phyloP scores from a whole-genome alignment of 2,797 vertebrate species.

The Austrolebias charrua region DNA sequence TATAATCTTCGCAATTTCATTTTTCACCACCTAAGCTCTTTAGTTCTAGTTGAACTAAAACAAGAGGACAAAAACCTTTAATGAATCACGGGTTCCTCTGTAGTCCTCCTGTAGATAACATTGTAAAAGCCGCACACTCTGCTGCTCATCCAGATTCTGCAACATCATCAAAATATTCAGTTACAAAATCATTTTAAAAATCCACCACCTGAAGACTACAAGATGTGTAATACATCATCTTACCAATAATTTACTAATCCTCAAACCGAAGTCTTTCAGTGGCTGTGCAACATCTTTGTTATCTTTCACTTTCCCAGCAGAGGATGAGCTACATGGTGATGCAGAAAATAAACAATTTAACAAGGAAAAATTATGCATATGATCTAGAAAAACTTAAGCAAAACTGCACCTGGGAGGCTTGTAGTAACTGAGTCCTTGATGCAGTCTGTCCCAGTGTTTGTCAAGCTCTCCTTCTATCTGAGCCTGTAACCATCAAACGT shows the following conservation, averaged over 20 bases:
- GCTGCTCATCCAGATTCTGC: constrained; percentile 92
- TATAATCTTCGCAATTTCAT: neutral
- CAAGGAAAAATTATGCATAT: neutral
- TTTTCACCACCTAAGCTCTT: neutral
- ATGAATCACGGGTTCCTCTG: constrained; percentile 89
- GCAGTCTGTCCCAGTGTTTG: constrained; percentile 87
- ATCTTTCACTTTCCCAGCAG: constrained; percentile 90
- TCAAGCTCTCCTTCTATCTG: constrained; percentile 93
- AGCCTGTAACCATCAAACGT: constrained; percentile 72
- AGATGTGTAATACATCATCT: constrained; percentile 42
- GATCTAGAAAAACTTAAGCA: neutral
- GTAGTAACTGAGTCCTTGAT: constrained; percentile 92
- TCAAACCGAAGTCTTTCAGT: constrained; percentile 90
- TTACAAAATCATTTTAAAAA: too few relatives aligned
- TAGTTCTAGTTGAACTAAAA: neutral
- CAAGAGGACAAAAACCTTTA: constrained; percentile 81
- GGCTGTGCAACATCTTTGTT: constrained; percentile 88
- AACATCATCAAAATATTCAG: constrained; percentile 18
- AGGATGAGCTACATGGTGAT: constrained; percentile 75
- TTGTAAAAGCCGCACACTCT: constrained; percentile 92
- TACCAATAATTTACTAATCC: constrained; percentile 96
- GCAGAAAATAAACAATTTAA: neutral
- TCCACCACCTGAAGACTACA: neutral
- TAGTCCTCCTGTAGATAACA: constrained; percentile 96
- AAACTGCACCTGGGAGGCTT: constrained; percentile 88